These are phyloP conservation scores for Pleuronectes platessa DNA, from an alignment of 2,113 vertebrate genomes.

Conservation along the genomic window DNA sequence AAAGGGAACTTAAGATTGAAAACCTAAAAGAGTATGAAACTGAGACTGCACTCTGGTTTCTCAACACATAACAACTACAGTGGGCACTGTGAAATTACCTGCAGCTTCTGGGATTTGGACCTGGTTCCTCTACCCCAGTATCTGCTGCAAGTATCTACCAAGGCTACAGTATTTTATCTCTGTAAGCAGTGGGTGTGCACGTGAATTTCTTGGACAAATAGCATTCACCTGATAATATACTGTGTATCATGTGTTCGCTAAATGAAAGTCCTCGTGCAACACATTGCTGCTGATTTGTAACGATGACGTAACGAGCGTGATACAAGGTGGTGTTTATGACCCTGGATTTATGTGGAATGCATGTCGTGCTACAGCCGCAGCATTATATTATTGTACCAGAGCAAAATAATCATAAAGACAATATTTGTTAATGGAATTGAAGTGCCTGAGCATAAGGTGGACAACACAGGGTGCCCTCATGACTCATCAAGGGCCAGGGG, in stretches of 20 bases:
- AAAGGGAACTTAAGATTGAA: no score
- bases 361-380: not conserved
- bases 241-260: not conserved
- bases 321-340: not conserved
- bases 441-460: slow-evolving; percentile 61
- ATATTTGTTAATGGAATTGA: slow-evolving; percentile 27
- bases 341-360: not conserved
- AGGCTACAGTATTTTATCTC: not conserved
- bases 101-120: not conserved
- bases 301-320: not conserved
- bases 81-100: not conserved
- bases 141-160: no score
- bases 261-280: not conserved
- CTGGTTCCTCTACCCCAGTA: no score
- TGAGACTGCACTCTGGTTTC: no score
- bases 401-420: not conserved
- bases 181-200: not conserved
- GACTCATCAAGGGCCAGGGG: slow-evolving; percentile 49
- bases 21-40: no score
- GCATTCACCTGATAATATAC: not conserved
- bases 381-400: not conserved
- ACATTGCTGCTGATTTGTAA: not conserved
- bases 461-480: slow-evolving; percentile 49
- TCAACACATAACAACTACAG: no score
- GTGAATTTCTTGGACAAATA: not conserved